Evolutionary conservation across 1,140 invertebrate species (phyloP).

Genomic region (Alviniconcha marisindica): DNA sequence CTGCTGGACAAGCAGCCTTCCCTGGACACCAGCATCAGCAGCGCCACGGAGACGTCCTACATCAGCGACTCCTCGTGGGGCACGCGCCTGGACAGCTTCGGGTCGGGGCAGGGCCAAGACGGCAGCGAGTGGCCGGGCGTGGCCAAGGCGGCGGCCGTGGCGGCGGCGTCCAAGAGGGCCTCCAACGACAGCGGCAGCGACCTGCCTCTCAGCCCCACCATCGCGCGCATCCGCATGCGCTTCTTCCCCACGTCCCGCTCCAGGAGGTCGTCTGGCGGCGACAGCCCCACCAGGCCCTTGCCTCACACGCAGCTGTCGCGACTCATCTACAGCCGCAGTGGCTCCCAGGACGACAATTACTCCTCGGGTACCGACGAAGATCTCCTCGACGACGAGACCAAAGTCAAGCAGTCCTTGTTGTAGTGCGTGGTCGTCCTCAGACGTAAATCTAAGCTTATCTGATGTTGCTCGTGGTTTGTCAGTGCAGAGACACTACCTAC

Average conservation of each 20-base stretch:
- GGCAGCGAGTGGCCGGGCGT: conserved; percentile 19
- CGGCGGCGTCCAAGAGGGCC: neutral
- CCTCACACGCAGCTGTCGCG: conserved; percentile 9
- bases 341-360: neutral
- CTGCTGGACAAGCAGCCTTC: conserved; percentile 42
- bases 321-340: neutral
- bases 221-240: neutral
- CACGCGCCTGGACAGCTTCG: conserved; percentile 45
- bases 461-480: neutral
- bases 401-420: conserved; percentile 46
- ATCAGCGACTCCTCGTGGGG: conserved; percentile 51
- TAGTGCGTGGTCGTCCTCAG: neutral
- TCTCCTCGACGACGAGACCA: conserved; percentile 43
- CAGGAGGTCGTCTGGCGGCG: neutral
- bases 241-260: conserved; percentile 14
- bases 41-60: conserved; percentile 51
- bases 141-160: conserved; percentile 14
- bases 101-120: conserved; percentile 28
- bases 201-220: neutral
- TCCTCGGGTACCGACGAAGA: conserved; percentile 37
- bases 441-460: neutral
- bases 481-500: no score
- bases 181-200: conserved; percentile 38
- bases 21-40: conserved; percentile 48
- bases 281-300: neutral